These are phyloP conservation scores for Sciurus vulgaris DNA, from an alignment of 2,797 vertebrate species.

Conservation along the genomic window DNA sequence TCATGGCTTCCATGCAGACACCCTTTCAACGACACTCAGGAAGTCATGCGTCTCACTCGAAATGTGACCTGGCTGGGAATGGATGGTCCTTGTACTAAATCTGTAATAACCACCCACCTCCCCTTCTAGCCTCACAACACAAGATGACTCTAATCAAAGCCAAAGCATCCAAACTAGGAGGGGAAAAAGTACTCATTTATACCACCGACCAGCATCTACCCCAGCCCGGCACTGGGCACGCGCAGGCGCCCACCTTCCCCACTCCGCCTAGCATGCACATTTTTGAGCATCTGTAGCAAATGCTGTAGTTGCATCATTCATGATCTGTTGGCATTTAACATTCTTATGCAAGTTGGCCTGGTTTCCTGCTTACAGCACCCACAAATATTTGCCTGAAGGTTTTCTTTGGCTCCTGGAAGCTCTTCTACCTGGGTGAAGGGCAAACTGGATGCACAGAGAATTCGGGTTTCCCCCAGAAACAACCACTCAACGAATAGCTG, in stretches of 20 bases:
- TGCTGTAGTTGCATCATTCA: not conserved
- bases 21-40: conserved; percentile 80
- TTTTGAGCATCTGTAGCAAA: not conserved
- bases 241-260: too few relatives aligned
- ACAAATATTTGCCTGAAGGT: not conserved
- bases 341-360: not conserved
- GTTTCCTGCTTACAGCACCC: not conserved
- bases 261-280: too few relatives aligned
- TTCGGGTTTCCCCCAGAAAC: not conserved
- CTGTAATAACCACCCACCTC: too few relatives aligned
- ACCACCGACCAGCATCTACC: too few relatives aligned
- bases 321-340: not conserved
- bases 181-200: too few relatives aligned
- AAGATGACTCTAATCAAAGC: too few relatives aligned
- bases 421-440: not conserved
- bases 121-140: too few relatives aligned
- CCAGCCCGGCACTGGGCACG: too few relatives aligned
- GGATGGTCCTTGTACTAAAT: too few relatives aligned
- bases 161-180: too few relatives aligned
- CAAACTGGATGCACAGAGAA: not conserved
- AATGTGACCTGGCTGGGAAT: too few relatives aligned
- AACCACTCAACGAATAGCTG: not conserved
- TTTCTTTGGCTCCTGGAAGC: not conserved
- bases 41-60: too few relatives aligned
- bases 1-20: conserved; percentile 87